phyloP scores from a whole-genome alignment of 2,113 vertebrate species.

The Grallaria varia region DNA sequence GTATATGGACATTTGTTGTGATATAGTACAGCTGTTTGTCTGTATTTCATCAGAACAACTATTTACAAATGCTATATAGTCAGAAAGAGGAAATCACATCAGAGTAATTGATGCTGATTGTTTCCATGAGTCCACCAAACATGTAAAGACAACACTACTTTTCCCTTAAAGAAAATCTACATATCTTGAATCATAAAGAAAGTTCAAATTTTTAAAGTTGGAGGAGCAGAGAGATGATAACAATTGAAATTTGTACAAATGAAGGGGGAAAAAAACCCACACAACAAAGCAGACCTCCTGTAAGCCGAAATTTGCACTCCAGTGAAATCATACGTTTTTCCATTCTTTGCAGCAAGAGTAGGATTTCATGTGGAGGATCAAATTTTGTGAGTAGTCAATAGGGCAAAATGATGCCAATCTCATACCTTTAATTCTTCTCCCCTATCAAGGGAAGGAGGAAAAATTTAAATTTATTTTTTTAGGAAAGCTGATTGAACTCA shows the following conservation, averaged over 20 bases:
- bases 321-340: background rate
- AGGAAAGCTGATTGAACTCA: background rate
- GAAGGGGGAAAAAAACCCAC: accelerated
- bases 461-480: background rate
- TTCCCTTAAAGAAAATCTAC: background rate
- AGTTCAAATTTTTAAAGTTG: background rate
- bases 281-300: background rate
- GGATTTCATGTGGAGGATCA: background rate
- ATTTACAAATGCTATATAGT: background rate
- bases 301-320: background rate
- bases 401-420: background rate
- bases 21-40: background rate
- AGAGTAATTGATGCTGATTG: background rate
- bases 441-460: background rate
- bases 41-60: background rate
- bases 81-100: background rate
- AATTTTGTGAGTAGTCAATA: background rate
- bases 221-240: background rate
- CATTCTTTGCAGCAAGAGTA: background rate
- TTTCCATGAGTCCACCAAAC: background rate
- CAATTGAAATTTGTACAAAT: background rate
- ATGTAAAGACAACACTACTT: background rate
- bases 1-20: background rate
- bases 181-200: background rate
- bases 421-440: background rate